These are phyloP conservation scores for Cybosia mesomella DNA, from an alignment of 2,888 invertebrate species.

Conservation along the genomic window DNA sequence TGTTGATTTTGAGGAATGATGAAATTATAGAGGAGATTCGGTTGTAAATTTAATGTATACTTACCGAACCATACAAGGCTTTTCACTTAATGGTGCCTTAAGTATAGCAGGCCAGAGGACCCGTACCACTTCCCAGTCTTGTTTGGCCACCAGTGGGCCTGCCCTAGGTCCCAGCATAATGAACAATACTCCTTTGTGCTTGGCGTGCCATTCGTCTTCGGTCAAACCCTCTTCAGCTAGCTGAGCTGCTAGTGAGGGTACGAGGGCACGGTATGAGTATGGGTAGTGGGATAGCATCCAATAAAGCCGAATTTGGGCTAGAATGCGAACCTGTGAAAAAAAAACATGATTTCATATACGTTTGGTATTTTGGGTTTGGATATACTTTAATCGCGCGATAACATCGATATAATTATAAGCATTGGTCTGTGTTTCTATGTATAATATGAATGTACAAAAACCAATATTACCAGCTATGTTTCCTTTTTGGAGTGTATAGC, in stretches of 20 bases:
- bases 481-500: too few relatives aligned
- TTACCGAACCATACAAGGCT: constrained; percentile 91
- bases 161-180: constrained; percentile 90
- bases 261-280: constrained; percentile 89
- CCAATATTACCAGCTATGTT: too few relatives aligned
- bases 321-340: constrained; percentile 83
- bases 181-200: constrained; percentile 90
- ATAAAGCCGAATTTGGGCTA: constrained; percentile 90
- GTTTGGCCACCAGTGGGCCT: constrained; percentile 89
- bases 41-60: too few relatives aligned
- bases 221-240: constrained; percentile 81
- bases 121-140: constrained; percentile 91
- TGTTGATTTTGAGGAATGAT: too few relatives aligned
- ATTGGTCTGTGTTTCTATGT: too few relatives aligned
- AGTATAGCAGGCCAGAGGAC: constrained; percentile 93
- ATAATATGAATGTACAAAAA: too few relatives aligned
- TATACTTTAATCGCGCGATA: not conserved
- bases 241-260: constrained; percentile 88
- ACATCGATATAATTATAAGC: too few relatives aligned
- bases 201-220: constrained; percentile 80
- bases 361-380: not conserved
- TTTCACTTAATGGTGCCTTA: constrained; percentile 93
- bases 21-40: too few relatives aligned
- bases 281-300: constrained; percentile 89
- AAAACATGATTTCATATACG: not conserved